Percentiles rank a stretch among this genome's conserved stretches.
Conservation (phyloP, 1,140 invertebrate species). For the Drosophila kikkawai region DNA sequence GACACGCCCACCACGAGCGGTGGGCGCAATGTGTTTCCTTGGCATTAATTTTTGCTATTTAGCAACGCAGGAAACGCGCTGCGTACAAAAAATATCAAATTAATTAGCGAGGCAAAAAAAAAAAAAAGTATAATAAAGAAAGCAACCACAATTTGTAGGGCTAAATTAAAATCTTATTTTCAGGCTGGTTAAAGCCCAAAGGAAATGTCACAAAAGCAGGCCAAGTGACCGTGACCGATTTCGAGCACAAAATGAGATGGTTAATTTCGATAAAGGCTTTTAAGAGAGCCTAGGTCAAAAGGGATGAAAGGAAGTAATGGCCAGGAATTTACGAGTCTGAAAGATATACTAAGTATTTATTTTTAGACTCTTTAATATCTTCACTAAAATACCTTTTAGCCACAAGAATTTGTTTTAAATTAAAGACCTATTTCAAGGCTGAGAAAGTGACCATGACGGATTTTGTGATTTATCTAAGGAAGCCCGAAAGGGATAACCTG, state of each 20-base stretch:
- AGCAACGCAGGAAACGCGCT: slow-evolving; percentile 16
- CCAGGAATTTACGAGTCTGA: background rate
- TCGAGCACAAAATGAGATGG: background rate
- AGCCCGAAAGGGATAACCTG: slow-evolving; percentile 1
- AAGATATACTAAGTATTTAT: background rate
- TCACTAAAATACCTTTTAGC: background rate
- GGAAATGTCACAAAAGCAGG: slow-evolving; percentile 10
- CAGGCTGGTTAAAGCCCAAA: slow-evolving; percentile 8
- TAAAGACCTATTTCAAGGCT: slow-evolving; percentile 10
- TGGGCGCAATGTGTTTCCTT: slow-evolving; percentile 45
- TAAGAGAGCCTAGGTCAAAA: background rate
- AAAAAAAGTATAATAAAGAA: slow-evolving; percentile 6
- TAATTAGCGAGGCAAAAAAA: slow-evolving; percentile 61
- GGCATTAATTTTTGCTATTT: slow-evolving; percentile 62
- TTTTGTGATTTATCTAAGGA: slow-evolving; percentile 5
- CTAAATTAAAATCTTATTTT: slow-evolving; percentile 64
- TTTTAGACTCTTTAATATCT: background rate
- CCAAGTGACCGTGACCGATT: slow-evolving; percentile 22
- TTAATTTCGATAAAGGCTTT: slow-evolving; percentile 19
- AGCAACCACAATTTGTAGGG: slow-evolving; percentile 23
- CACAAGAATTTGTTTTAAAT: background rate
- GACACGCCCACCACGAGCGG: slow-evolving; percentile 19
- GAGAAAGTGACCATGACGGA: background rate
- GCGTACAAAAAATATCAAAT: slow-evolving; percentile 68
- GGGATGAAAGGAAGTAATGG: slow-evolving; percentile 1